Evolutionary conservation across 2,888 invertebrate species (phyloP), one percentile per base, ranked within the genome.

Genomic region (Pemphredon lugubris): DNA sequence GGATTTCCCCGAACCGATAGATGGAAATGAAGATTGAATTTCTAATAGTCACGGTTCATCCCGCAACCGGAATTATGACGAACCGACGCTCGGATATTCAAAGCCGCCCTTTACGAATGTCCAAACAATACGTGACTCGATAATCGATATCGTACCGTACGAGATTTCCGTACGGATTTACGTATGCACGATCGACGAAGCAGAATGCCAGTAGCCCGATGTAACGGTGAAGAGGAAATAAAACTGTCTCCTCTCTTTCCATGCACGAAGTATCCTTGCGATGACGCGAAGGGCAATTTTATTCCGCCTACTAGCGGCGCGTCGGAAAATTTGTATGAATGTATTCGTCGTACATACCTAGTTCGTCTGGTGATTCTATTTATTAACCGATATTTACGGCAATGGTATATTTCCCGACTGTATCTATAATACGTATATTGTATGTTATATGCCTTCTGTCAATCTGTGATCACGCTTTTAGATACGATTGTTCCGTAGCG

Each of bases 401-500:
- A 78, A 60, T 40, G 34, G 47, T 54, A 67, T 79, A 63, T 73
- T 48, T 71, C 59, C 37, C 73, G 76, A 79, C 76, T 76, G 71
- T 69, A 59, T 71, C 73, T 80, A 64, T 74, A 54, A 79, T 73
- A n/a, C n/a, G n/a, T n/a, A 80, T 73, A 59, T 73, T 59, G 80
- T 75, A 80, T 75, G 77, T 79, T 83, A 86, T 81, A 85, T 77
- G 88, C 88, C 88, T 88, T 88, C 84, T 88, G 87, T 87, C 84
- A 84, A 87, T 84, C 88, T 88, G 88, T 88, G 88, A 88, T 88
- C 83, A 84, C 76, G 79, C 73, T 84, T 81, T 81, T 84, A 83
- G 78, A 78, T 85, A 85, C 79, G 82, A 73, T 70, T 80, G 74
- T 83, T 76, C 75, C 60, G 64, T 72, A 73, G 51, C 54, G 65